phyloP scores from a whole-genome alignment of 2,888 invertebrate genomes.

The Petrolisthes cinctipes region DNA sequence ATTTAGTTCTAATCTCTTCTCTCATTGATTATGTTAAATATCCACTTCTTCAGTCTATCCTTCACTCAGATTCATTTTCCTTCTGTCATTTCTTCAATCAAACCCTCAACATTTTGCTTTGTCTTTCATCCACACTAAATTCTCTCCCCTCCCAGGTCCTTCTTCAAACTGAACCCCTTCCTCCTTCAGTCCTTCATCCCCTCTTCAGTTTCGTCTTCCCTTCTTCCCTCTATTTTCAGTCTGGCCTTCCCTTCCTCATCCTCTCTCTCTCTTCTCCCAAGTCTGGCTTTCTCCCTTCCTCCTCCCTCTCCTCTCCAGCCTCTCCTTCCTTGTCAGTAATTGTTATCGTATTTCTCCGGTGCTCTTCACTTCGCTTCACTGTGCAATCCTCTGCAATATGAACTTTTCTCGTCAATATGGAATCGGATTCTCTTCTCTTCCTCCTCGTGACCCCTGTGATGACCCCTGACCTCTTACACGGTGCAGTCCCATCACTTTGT shows the following conservation, averaged over 20 bases:
- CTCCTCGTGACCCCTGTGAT: neutral
- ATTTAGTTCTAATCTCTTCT: no score
- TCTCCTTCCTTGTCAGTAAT: no score
- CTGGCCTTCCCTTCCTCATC: neutral
- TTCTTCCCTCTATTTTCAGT: neutral
- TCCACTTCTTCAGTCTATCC: no score
- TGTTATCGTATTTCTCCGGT: neutral
- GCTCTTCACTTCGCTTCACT: neutral
- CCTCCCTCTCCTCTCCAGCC: no score
- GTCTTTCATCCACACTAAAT: neutral
- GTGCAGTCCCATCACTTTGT: neutral
- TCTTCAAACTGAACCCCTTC: no score
- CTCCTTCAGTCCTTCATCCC: no score
- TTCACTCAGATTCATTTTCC: neutral
- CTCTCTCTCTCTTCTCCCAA: neutral
- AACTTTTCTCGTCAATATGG: no score
- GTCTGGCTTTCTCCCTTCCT: neutral
- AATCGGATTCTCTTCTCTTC: neutral
- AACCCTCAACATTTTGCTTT: neutral
- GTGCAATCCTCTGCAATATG: neutral
- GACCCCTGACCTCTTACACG: neutral
- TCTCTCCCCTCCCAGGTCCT: neutral
- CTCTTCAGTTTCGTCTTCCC: no score
- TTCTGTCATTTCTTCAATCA: neutral
- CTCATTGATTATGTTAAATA: no score